Evolutionary conservation across 2,797 vertebrate genomes (phyloP), one percentile per base, ranked within the genome.

Genomic region (Notolepis coatsorum): DNA sequence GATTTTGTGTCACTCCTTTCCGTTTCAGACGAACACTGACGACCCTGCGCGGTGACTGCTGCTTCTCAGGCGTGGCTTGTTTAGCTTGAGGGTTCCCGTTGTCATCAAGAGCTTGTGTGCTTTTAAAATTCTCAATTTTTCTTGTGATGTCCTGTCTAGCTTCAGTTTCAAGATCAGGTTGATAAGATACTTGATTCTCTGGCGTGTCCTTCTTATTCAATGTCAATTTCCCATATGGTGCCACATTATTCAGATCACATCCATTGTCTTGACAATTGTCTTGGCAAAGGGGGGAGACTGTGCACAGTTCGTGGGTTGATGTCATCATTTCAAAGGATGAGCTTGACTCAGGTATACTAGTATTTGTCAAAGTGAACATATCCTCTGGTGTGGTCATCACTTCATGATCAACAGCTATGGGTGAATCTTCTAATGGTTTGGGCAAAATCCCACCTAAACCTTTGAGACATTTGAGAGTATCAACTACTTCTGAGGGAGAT

Each of bases 1-100:
- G 80, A 56, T 75, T 67, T 25, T 52, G 73, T 33, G 84, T 79
- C 10, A 71, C 9, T 30, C 79, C 84, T 69, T 83, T 90, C 0
- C 88, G 89, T 51, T 84, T 81, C 2, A 87, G 65, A 31, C 88
- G 86, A 8, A 87, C 87, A 13, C 90, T 91, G n/a, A 83, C 80
- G 6, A 86, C 85, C 18, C 69, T 59, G 3, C 83, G 43, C 45
- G 77, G 80, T 0, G 66, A 3, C 13, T 68, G 77, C 0, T 28
- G 41, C 58, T 50, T 72, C 10, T 53, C 21, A 0, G 8, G 13
- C n/a, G 27, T 33, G 15, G 18, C 47, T 1, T 20, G 48, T 51
- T 68, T 52, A 31, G 46, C 60, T 38, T 73, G 43, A 1, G 43
- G 65, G 37, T 90, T 91, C 13, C 86, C 84, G 0, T 91, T 90